phyloP scores from a whole-genome alignment of 2,888 invertebrate species.

The Nineta flava region DNA sequence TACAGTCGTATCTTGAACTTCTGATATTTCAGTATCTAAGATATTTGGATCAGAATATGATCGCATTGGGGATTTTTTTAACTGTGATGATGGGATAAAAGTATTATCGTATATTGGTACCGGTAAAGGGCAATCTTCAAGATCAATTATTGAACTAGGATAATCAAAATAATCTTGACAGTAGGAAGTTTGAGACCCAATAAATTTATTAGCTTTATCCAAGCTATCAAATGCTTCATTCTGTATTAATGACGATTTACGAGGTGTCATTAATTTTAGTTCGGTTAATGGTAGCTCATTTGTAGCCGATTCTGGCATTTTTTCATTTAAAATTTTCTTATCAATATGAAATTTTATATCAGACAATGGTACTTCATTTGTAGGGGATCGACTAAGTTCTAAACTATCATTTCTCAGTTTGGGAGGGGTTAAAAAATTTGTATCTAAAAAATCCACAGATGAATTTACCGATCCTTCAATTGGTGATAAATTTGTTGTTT shows the following conservation, averaged over 20 bases:
- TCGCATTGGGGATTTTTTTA: constrained; percentile 14
- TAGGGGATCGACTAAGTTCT: constrained; percentile 9
- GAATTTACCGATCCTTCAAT: not conserved
- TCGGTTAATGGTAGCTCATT: constrained; percentile 50
- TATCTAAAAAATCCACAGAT: not conserved
- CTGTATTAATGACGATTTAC: constrained; percentile 13
- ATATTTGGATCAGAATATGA: constrained; percentile 28
- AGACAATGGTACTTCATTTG: constrained; percentile 11
- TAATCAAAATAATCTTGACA: not conserved
- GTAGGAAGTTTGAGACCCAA: not conserved
- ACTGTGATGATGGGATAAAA: not conserved
- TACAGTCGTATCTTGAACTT: not conserved
- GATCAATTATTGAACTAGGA: not conserved
- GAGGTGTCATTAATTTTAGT: constrained; percentile 24
- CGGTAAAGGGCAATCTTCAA: not conserved
- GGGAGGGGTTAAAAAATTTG: not conserved
- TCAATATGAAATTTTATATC: constrained; percentile 8
- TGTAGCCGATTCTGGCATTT: constrained; percentile 38
- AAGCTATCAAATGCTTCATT: not conserved
- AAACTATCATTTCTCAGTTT: not conserved
- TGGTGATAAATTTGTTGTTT: not conserved
- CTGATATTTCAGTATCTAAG: constrained; percentile 15
- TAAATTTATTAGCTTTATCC: no score
- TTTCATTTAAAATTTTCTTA: constrained; percentile 5
- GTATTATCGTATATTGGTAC: constrained; percentile 1